Evolutionary conservation across 2,888 invertebrate species (phyloP), one percentile per base, ranked within the genome.

Genomic region (Campoplex nolae): DNA sequence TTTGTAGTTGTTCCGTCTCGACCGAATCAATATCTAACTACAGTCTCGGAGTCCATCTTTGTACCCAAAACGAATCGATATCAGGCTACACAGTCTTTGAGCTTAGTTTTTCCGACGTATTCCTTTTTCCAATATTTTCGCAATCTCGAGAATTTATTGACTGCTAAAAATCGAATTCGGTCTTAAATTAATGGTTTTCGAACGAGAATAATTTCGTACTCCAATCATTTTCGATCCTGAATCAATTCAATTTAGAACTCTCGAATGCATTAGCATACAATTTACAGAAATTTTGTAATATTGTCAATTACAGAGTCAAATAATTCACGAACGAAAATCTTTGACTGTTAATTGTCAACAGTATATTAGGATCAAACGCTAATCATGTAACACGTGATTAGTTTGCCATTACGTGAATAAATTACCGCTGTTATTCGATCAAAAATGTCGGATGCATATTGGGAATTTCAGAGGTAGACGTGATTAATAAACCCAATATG

Each of bases 1-100:
- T 51, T 56, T 35, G 73, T 51, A 28, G 23, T 45, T 58, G 16
- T 35, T 58, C 58, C 35, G 28, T 23, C 62, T 48, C 62, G 58
- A 28, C 76, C 51, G 62, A 83, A 71, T 83, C 83, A 35, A 83
- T 77, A 83, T 56, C 62, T 62, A 38, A 68, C 70, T 23, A 48
- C 70, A 56, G 23, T 67, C 54, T 45, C 32, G 35, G 65, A 23
- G 28, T 48, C 70, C 70, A 58, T 62, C 67, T 83, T 71, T 48
- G 67, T 77, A 35, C 35, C 38, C 51, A 70, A 76, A 62, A 70
- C 38, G 58, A 62, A 76, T 62, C 76, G 71, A 82, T 82, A 68
- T 23, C n/a, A 16, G 3, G 3, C 35, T 74, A 42, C 32, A 32
- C 45, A 32, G 48, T 32, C 48, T 45, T 45, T 28, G 16, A 75